Evolutionary conservation across 2,888 invertebrate genomes (phyloP).

Genomic region (Tryphoninae sp.): DNA sequence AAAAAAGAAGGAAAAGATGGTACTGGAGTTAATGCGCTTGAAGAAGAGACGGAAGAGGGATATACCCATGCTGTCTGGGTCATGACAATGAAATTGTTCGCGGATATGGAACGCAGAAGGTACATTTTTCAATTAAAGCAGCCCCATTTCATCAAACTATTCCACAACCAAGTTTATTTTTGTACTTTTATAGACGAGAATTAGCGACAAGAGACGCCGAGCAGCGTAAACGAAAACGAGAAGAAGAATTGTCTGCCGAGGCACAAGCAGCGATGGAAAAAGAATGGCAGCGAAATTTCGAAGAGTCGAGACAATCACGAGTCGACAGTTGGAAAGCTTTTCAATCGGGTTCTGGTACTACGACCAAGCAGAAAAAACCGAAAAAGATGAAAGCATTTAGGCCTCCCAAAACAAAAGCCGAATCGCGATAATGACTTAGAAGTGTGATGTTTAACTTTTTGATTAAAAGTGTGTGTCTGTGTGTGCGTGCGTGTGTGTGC

Average conservation of each 20-base stretch:
- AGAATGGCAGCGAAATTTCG: constrained; percentile 99
- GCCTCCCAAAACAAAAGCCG: constrained; percentile 96
- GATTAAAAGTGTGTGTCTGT: constrained; percentile 36
- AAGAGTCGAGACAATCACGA: constrained; percentile 95
- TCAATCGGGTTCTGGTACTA: constrained; percentile 85
- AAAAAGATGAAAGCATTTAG: constrained; percentile 93
- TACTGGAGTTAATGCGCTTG: constrained; percentile 84
- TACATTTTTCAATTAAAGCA: constrained; percentile 45
- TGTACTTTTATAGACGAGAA: constrained; percentile 84
- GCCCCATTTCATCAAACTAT: neutral
- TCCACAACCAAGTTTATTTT: neutral
- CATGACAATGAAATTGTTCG: constrained; percentile 98
- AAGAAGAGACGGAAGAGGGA: constrained; percentile 92
- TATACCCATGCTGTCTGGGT: constrained; percentile 97
- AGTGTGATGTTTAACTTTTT: constrained; percentile 52
- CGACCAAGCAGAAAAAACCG: constrained; percentile 88
- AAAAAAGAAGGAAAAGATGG: constrained; percentile 93
- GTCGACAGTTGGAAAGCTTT: constrained; percentile 97
- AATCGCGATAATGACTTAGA: constrained; percentile 88
- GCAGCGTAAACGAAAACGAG: constrained; percentile 95
- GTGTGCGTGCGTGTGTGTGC: constrained; percentile 17
- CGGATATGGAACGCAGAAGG: constrained; percentile 97
- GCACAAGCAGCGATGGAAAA: constrained; percentile 94
- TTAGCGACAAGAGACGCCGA: constrained; percentile 95
- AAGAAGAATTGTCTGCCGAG: constrained; percentile 95